Evolutionary conservation across 2,797 vertebrate species (phyloP).

Genomic region (Sebastes nivosus): DNA sequence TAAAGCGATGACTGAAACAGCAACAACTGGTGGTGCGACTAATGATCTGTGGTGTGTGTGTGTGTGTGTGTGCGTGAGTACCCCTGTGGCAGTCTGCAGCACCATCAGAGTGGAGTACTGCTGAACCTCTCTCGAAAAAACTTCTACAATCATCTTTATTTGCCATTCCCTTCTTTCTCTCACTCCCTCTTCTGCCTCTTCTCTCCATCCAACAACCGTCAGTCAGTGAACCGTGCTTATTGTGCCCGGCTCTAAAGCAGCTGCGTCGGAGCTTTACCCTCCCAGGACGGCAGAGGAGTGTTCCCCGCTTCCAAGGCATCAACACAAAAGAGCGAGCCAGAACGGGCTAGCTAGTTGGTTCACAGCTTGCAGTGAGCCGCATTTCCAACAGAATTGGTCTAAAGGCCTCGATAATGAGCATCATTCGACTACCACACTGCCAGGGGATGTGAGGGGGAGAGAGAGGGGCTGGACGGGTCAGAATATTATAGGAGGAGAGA

Average conservation of each 20-base stretch:
- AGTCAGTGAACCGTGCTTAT: slow-evolving; percentile 35
- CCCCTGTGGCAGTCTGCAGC: background rate
- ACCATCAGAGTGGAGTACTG: background rate
- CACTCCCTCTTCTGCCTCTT: background rate
- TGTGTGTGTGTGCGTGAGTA: background rate
- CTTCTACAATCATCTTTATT: slow-evolving; percentile 4
- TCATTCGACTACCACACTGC: slow-evolving; percentile 50
- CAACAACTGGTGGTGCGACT: background rate
- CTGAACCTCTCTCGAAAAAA: slow-evolving; percentile 4
- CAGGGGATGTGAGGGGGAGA: slow-evolving; percentile 33
- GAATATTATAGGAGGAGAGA: slow-evolving; percentile 34
- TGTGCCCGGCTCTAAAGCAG: slow-evolving; percentile 40
- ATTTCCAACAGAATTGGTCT: slow-evolving; percentile 51
- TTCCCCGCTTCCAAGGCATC: slow-evolving; percentile 45
- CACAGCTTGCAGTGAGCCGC: slow-evolving; percentile 51
- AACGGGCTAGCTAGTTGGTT: slow-evolving; percentile 50
- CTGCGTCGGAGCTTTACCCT: slow-evolving; percentile 38
- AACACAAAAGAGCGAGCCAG: slow-evolving; percentile 45
- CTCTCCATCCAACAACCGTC: slow-evolving; percentile 15
- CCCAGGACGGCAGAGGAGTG: slow-evolving; percentile 32
- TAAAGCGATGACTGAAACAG: background rate
- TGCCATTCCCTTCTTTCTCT: background rate
- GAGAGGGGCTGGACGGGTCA: slow-evolving; percentile 41
- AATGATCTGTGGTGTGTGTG: background rate
- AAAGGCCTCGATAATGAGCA: slow-evolving; percentile 63